A percentile compares a stretch with the other conserved stretches of the same genome.
Evolutionary conservation across 2,888 invertebrate genomes (phyloP).

Genomic region (Pterostichus niger): DNA sequence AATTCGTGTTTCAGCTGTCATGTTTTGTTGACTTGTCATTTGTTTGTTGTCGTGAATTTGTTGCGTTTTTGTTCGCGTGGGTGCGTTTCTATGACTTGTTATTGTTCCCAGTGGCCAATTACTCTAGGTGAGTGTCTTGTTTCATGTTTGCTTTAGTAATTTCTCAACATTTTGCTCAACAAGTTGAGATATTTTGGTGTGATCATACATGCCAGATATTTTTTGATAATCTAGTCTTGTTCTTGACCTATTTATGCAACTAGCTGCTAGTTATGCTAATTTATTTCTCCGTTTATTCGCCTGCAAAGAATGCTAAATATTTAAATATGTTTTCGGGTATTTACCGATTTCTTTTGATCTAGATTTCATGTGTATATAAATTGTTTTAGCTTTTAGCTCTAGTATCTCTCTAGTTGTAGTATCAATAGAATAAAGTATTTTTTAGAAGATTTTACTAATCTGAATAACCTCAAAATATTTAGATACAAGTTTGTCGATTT

Average conservation of each 20-base stretch:
- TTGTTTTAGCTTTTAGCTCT: too few species aligned
- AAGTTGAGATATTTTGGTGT: slow-evolving; percentile 5
- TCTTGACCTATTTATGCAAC: slow-evolving; percentile 4
- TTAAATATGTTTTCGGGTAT: neutral
- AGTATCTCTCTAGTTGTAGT: too few species aligned
- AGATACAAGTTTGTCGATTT: too few species aligned
- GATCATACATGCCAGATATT: neutral
- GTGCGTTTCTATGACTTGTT: neutral
- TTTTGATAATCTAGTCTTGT: slow-evolving; percentile 22
- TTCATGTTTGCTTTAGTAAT: neutral
- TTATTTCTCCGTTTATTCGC: neutral
- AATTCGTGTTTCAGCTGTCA: neutral
- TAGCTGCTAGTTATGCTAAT: neutral
- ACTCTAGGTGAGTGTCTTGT: neutral
- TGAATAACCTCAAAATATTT: too few species aligned
- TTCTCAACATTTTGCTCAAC: neutral
- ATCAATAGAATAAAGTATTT: too few species aligned
- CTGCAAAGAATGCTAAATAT: neutral
- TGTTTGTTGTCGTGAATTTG: slow-evolving; percentile 23
- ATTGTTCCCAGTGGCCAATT: neutral
- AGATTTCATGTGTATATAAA: neutral
- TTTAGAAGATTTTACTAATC: too few species aligned
- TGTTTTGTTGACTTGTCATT: slow-evolving; percentile 10
- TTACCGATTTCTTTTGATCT: neutral
- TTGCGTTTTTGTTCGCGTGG: slow-evolving; percentile 17